phyloP scores from a whole-genome alignment of 2,113 vertebrate species.

The Cervus canadensis region DNA sequence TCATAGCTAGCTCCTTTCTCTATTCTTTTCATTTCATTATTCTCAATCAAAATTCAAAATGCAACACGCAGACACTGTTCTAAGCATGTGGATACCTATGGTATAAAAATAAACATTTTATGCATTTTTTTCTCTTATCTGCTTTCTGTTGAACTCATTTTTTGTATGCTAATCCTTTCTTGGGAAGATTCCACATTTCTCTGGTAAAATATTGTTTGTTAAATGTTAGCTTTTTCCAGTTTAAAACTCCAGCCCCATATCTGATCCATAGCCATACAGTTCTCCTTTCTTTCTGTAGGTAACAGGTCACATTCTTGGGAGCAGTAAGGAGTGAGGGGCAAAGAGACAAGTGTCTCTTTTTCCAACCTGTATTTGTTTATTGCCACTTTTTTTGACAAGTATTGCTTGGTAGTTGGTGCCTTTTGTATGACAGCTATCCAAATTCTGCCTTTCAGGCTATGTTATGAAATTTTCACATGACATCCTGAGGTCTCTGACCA shows the following conservation, averaged over 20 bases:
- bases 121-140: not conserved
- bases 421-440: not conserved
- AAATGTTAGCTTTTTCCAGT: not conserved
- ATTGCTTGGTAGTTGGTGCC: fast-evolving
- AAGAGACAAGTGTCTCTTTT: not conserved
- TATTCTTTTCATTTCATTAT: not conserved
- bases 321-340: not conserved
- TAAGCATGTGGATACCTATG: not conserved
- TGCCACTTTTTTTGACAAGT: not conserved
- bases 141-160: not conserved
- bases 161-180: not conserved
- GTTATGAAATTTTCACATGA: not conserved
- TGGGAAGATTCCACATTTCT: not conserved
- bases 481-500: not conserved
- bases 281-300: not conserved
- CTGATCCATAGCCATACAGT: not conserved
- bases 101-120: not conserved
- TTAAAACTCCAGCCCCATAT: not conserved
- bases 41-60: not conserved
- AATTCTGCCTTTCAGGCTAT: not conserved
- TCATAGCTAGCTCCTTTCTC: not conserved
- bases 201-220: not conserved
- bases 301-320: not conserved
- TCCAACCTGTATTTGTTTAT: not conserved
- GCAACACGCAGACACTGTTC: not conserved